A percentile compares a stretch with the other conserved stretches of the same genome.
phyloP scores from a whole-genome alignment of 1,140 invertebrate genomes.

The Neodiprion lecontei region DNA sequence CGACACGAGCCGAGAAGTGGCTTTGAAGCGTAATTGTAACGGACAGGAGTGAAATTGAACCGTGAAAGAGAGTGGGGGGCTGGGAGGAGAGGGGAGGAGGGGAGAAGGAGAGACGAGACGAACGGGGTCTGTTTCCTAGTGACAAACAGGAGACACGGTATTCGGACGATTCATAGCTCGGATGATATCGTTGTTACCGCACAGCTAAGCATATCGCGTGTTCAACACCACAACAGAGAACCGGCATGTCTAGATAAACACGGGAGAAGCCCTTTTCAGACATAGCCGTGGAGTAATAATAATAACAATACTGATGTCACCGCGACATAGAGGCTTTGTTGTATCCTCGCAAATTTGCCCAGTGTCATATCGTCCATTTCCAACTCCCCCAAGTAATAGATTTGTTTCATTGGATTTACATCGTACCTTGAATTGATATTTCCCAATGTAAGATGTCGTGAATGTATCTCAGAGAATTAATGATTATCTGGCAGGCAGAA shows the following conservation, averaged over 20 bases:
- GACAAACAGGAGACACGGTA: not conserved
- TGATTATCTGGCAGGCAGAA: too few species aligned
- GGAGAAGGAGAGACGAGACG: not conserved
- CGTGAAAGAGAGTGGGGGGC: not conserved
- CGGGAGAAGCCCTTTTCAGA: not conserved
- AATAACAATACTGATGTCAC: slow-evolving; percentile 15
- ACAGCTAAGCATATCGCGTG: slow-evolving; percentile 40
- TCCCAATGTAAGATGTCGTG: too few species aligned
- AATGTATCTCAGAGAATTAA: too few species aligned
- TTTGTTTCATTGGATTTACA: too few species aligned
- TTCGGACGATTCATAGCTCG: not conserved
- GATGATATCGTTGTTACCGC: slow-evolving; percentile 35
- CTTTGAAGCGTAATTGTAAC: too few species aligned
- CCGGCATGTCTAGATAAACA: slow-evolving; percentile 19
- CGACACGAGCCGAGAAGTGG: too few species aligned
- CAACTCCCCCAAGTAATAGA: too few species aligned
- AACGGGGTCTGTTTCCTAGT: not conserved
- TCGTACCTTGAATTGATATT: too few species aligned
- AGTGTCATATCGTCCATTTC: too few species aligned
- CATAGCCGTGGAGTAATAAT: too few species aligned
- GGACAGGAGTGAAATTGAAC: not conserved
- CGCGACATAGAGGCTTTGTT: slow-evolving; percentile 49
- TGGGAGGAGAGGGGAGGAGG: not conserved
- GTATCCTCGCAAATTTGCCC: too few species aligned
- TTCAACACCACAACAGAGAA: slow-evolving; percentile 40